phyloP scores from a whole-genome alignment of 2,113 vertebrate species.

The Tonatia bakeri region DNA sequence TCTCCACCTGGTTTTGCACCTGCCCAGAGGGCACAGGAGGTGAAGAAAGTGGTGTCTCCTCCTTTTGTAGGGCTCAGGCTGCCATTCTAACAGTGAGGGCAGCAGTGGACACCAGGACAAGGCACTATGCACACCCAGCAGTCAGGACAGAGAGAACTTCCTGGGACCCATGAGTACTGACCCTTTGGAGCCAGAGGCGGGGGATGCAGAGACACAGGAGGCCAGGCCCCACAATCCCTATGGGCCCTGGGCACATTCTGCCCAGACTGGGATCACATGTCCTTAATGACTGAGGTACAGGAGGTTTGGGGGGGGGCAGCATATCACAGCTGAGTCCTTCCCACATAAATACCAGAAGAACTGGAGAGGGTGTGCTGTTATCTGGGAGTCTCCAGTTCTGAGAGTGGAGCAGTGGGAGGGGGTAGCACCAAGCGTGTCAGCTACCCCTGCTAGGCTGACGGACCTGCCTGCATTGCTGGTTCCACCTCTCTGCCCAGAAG shows the following conservation, averaged over 20 bases:
- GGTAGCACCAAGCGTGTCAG: background rate
- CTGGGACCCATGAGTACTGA: background rate
- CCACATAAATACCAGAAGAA: background rate
- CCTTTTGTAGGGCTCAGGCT: background rate
- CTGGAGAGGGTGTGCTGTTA: background rate
- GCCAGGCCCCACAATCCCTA: background rate
- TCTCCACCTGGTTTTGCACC: background rate
- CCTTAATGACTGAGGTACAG: background rate
- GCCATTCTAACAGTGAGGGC: background rate
- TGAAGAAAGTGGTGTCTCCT: background rate
- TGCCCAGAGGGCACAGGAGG: background rate
- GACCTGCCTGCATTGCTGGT: background rate
- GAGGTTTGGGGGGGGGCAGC: too few relatives aligned
- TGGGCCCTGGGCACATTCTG: background rate
- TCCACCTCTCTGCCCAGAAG: background rate
- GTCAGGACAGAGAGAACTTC: background rate
- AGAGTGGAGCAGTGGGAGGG: background rate
- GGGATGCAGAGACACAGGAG: background rate
- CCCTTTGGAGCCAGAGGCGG: background rate
- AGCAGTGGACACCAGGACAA: background rate
- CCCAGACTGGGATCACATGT: background rate
- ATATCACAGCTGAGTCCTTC: background rate
- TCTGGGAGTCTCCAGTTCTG: background rate
- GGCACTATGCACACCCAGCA: background rate
- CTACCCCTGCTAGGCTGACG: background rate